Percentiles rank a stretch among this genome's conserved stretches.
Conservation (phyloP, 1,140 invertebrate genomes). For the Philopotamus ludificatus region DNA sequence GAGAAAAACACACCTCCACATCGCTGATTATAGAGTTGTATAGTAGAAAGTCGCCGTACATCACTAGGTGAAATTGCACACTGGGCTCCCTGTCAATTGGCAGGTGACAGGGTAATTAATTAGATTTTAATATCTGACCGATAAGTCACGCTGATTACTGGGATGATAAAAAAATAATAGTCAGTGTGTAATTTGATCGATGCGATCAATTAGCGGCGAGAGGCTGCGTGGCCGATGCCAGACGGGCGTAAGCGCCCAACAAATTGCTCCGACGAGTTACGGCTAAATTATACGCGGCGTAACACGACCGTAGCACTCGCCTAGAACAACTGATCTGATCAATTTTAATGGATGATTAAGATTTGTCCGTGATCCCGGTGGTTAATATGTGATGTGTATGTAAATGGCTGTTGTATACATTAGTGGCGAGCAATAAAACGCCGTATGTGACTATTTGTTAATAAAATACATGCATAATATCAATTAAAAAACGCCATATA, state of each 20-base stretch:
- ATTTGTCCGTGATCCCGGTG: background rate
- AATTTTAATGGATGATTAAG: background rate
- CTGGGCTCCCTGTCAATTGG: too few species aligned
- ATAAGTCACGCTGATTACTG: background rate
- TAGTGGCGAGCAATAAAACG: too few species aligned
- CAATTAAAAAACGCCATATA: too few species aligned
- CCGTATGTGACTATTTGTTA: too few species aligned
- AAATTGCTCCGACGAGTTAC: conserved; percentile 4
- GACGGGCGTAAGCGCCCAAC: background rate
- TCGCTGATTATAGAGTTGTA: background rate
- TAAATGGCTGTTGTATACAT: background rate
- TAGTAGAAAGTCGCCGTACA: background rate
- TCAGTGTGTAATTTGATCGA: background rate
- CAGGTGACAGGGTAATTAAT: too few species aligned
- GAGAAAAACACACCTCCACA: background rate
- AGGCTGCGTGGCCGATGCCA: background rate
- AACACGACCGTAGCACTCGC: background rate
- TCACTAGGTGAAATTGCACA: background rate
- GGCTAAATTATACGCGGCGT: background rate
- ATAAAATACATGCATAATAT: too few species aligned
- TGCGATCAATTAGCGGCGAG: background rate
- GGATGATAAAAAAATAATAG: background rate
- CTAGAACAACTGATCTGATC: background rate
- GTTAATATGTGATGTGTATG: background rate
- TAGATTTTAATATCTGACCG: background rate